phyloP scores from a whole-genome alignment of 1,140 invertebrate species.

The Maniola jurtina region DNA sequence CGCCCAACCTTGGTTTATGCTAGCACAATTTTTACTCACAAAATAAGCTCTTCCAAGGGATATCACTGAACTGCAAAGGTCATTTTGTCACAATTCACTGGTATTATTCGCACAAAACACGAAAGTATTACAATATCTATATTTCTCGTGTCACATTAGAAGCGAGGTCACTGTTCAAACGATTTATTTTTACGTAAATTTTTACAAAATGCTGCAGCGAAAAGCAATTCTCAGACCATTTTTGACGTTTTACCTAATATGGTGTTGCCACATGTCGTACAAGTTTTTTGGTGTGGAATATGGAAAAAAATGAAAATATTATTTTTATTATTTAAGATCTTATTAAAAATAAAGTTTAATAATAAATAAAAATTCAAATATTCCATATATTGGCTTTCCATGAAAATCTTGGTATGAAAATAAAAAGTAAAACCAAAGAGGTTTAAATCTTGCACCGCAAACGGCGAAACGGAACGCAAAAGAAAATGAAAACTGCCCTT shows the following conservation, averaged over 20 bases:
- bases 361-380: too few relatives aligned
- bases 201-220: slow-evolving; percentile 46
- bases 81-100: slow-evolving; percentile 20
- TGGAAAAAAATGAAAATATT: too few relatives aligned
- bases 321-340: too few relatives aligned
- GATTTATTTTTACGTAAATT: slow-evolving; percentile 50
- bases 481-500: slow-evolving; percentile 32
- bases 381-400: too few relatives aligned
- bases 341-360: too few relatives aligned
- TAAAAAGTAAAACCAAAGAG: too few relatives aligned
- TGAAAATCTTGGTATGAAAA: too few relatives aligned
- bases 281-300: neutral
- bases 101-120: slow-evolving; percentile 23
- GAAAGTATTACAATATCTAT: slow-evolving; percentile 23
- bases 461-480: slow-evolving; percentile 20
- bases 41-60: slow-evolving; percentile 30
- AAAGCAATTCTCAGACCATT: slow-evolving; percentile 40
- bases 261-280: slow-evolving; percentile 13
- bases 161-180: neutral
- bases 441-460: too few relatives aligned
- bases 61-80: slow-evolving; percentile 24
- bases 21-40: slow-evolving; percentile 42
- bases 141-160: neutral
- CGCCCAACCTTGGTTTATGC: slow-evolving; percentile 41
- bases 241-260: slow-evolving; percentile 39